Evolutionary conservation across 2,888 invertebrate species (phyloP).

Genomic region (Phengaris arion): DNA sequence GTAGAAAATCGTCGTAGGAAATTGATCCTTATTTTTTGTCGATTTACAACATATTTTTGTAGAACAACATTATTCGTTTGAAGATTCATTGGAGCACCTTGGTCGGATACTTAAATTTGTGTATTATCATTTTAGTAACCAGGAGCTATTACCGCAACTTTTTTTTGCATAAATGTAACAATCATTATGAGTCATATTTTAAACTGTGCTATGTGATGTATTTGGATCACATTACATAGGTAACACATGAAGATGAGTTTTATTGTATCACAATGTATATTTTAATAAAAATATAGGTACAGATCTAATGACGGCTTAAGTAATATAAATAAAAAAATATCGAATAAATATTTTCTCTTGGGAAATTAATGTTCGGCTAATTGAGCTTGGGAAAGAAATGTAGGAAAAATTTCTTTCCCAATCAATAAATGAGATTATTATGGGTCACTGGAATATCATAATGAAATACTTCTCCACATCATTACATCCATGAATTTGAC

Average conservation of each 20-base stretch:
- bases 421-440: constrained; percentile 4
- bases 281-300: no score
- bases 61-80: background rate
- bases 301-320: background rate
- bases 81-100: background rate
- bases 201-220: no score
- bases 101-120: background rate
- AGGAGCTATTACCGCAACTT: background rate
- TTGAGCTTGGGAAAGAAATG: constrained; percentile 1
- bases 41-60: background rate
- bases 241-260: no score
- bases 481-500: no score
- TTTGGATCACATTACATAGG: no score
- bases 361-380: background rate
- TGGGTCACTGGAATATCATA: background rate
- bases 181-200: no score
- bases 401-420: background rate
- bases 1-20: background rate
- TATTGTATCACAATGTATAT: no score
- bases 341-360: background rate
- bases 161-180: no score
- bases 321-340: background rate
- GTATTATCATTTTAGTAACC: background rate
- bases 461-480: background rate
- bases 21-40: background rate